Evolutionary conservation across 2,113 vertebrate genomes (phyloP), one percentile per base, ranked within the genome.

Genomic region (Triplophysa rosa): DNA sequence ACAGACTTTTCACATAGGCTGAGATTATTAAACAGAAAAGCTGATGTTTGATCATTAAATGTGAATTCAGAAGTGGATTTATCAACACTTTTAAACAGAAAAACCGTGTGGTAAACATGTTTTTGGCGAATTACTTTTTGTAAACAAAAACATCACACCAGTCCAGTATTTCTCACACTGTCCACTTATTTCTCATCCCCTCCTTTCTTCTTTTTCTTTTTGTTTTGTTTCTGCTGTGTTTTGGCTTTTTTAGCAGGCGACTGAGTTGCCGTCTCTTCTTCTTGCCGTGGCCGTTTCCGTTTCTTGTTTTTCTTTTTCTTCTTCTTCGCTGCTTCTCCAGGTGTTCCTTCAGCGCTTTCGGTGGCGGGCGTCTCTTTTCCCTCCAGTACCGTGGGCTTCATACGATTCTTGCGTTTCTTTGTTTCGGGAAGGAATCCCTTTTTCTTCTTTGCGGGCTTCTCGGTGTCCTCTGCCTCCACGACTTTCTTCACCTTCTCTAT

Each of bases 401-500:
- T 93, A 3, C 92, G 94, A 33, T 94, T 98, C 78, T 94, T 97
- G 4, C 96, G 94, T 82, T 95, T 98, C 49, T 99, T 99, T 5
- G 89, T 95, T 74, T 97, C 97, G 0, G 97, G 98, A 23, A 99
- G 90, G 79, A 97, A 97, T 0, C 96, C 97, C 64, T 96, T 98
- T 81, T 94, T 89, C 66, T 83, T 91, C 86, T 76, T 67, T 26
- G 56, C 37, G 2, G 62, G 59, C 47, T 74, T 52, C 13, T 84
- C 82, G 0, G 71, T 71, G 0, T 80, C 29, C 0, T 0, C 61
- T 2, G 83, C 84, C 67, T 89, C 90, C 0, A 23, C 64, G 1
- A 66, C 42, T 13, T 77, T 45, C 23, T 90, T 92, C 3, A 79
- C 81, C 87, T 96, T 98, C 54, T 93, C 93, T 0, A 88, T 90